Evolutionary conservation across 2,113 vertebrate species (phyloP).

Genomic region (Protobothrops flavoviridis): DNA sequence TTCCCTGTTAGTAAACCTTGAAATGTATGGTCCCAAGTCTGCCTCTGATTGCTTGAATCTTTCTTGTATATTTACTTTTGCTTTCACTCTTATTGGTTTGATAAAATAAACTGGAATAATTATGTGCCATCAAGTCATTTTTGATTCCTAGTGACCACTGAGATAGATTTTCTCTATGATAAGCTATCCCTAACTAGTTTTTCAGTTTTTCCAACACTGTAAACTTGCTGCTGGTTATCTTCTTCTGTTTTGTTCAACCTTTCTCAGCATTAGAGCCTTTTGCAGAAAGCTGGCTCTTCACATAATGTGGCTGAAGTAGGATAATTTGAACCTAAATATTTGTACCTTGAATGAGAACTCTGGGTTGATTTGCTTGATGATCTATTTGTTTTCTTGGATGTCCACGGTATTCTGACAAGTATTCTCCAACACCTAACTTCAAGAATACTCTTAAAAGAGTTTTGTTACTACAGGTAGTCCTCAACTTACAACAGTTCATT

Average conservation of each 20-base stretch:
- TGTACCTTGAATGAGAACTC: not conserved
- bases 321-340: not conserved
- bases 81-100: conserved; percentile 68
- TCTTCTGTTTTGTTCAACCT: not conserved
- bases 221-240: not conserved
- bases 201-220: not conserved
- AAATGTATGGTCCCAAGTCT: conserved; percentile 11
- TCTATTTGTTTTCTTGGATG: not conserved
- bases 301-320: not conserved
- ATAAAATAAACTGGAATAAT: conserved; percentile 63
- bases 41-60: conserved; percentile 7
- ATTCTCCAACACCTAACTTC: not conserved
- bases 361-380: not conserved
- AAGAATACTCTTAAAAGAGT: not conserved
- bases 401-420: not conserved
- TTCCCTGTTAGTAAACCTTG: conserved; percentile 14
- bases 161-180: not conserved
- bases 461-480: not conserved
- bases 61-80: conserved; percentile 57
- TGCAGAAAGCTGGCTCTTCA: not conserved
- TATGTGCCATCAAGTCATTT: not conserved
- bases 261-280: not conserved
- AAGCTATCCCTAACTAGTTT: not conserved
- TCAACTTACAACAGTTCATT: no score
- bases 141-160: not conserved